Base-by-base conservation (phyloP, 2,797 vertebrate genomes). In the Hapalemur alaotrensis region DNA sequence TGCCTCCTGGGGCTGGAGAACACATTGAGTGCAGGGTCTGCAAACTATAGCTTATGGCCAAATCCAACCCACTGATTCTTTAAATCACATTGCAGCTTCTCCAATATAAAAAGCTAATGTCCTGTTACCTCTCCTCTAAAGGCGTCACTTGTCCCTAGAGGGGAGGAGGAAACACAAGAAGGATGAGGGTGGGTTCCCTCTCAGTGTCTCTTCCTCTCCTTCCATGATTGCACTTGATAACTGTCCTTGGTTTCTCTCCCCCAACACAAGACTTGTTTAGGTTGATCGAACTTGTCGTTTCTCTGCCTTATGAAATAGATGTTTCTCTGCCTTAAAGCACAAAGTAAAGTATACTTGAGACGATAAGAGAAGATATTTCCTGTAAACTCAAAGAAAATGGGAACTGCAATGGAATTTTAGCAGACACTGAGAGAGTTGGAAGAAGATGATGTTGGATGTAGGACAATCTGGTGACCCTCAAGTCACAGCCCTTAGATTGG, bases 41-140 rank as follows among this genome's bases (percentile, higher is more conserved):
- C n/a, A 54, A 18, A n/a, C 46, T 48, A 17, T 7, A 23, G 73
- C 32, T 61, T 82, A 11, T 4, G 4, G 14, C 2, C 82, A 93
- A 59, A 70, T n/a, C 11, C 0, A 2, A 18, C 63, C 7, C 9
- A 23, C 32, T 0, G 3, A 38, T 22, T 35, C 7, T 28, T 94
- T n/a, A 32, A 65, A n/a, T 65, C 63, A 65, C 63, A 8, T 17
- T n/a, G 63, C 15, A 32, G 14, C 30, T 65, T n/a, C 30, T 15
- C 30, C 30, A 32, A n/a, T 65, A 17, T 65, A 65, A n/a, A 17
- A 65, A 65, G 17, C 15, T 65, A 65, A 65, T n/a, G 63, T 63
- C 41, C 81, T 83, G 22, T 78, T 22, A 15, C 20, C 0, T 72
- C 76, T 63, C 38, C 38, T 54, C 14, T 52, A 46, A 72, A 59